phyloP scores from a whole-genome alignment of 2,113 vertebrate genomes.

The Zapornia atra region DNA sequence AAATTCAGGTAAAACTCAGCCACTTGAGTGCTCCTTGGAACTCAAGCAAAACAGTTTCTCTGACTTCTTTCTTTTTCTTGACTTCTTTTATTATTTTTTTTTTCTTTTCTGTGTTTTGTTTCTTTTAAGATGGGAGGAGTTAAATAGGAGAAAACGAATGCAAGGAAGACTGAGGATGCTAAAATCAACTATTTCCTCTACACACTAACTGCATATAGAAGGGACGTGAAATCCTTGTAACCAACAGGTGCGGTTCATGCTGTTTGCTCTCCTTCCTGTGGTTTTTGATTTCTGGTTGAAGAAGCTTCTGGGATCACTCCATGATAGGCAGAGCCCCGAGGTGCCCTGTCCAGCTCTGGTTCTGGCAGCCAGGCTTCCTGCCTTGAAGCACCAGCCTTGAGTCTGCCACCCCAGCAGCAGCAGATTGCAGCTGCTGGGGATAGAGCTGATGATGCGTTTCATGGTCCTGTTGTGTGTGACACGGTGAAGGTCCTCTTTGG shows the following conservation, averaged over 20 bases:
- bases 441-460: not conserved
- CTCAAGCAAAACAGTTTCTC: not conserved
- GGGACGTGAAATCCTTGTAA: not conserved
- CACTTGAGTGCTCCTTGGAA: not conserved
- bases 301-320: not conserved
- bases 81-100: no score
- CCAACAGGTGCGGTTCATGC: not conserved
- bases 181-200: not conserved
- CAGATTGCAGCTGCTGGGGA: not conserved
- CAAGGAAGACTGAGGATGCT: not conserved
- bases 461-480: not conserved
- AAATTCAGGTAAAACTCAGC: not conserved
- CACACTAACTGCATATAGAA: not conserved
- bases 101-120: not conserved
- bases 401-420: fast-evolving
- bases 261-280: fast-evolving
- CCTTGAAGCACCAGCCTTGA: not conserved
- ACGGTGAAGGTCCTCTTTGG: not conserved
- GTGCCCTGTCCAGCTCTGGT: not conserved
- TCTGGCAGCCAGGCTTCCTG: not conserved
- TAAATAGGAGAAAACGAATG: not conserved
- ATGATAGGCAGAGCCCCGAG: not conserved
- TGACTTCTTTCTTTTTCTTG: not conserved
- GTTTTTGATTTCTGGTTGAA: fast-evolving
- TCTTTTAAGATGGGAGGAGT: not conserved